Evolutionary conservation across 2,888 invertebrate genomes (phyloP), one percentile per base, ranked within the genome.

Genomic region (Arrhopalites spinosus): DNA sequence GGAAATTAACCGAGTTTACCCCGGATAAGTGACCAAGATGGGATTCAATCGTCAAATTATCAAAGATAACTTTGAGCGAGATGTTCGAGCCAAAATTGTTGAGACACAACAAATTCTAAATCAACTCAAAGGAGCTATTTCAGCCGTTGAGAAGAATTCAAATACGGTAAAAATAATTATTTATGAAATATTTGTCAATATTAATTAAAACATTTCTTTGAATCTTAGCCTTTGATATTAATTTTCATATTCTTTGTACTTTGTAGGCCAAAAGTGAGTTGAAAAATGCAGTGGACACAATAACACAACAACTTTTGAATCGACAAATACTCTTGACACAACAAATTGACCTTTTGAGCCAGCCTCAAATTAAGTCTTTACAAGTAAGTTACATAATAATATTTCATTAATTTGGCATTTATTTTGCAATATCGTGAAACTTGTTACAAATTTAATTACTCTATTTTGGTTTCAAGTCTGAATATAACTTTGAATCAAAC

Each of bases 251-350:
- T 61, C 23, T 61, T 61, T 61, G 15, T 27, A 56, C 53, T 71
- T 53, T 15, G 17, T 43, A 81, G 81, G 80, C 79, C 27, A 79
- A 80, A 67, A 72, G 53, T 36, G 79, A 81, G n/a, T 71, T 81
- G 2, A 56, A 78, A 36, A 36, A 68, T 1, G 69, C 78, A 20
- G 72, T 74, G 7, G 79, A 81, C 47, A 20, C 56, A 15, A 77
- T 81, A 13, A 75, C 72, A 23, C 74, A 79, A 25, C 64, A 77
- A 15, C 71, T 81, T 2, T 69, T 45, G 20, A 63, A 74, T 50
- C 63, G 80, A 1, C 79, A 81, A 56, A 47, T 70, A 30, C 78
- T 78, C 23, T 25, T 81, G 30, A 77, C 76, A 0, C 64, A 78
- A 20, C 75, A 81, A 75, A 79, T 81, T n/a, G 80, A 81, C 2